Conservation (phyloP, 2,113 vertebrate genomes). For the Thalassoma bifasciatum region DNA sequence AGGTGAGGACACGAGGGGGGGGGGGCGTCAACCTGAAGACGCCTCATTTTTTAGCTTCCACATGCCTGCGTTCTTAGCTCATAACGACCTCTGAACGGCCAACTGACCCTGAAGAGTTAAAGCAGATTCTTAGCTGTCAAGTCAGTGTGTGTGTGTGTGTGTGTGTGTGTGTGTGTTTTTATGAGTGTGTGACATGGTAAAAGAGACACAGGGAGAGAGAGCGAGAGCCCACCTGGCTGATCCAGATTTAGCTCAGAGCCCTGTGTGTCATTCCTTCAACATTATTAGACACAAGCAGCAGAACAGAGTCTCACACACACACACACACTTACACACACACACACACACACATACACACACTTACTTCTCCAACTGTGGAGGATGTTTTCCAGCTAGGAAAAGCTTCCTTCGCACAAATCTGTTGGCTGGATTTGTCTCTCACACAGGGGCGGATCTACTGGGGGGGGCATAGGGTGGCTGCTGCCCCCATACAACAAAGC, state of each 20-base stretch:
- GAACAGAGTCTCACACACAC: slow-evolving; percentile 3
- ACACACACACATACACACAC: no score
- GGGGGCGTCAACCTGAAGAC: slow-evolving; percentile 34
- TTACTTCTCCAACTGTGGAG: no score
- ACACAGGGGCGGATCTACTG: no score
- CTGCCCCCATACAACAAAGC: no score
- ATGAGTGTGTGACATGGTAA: slow-evolving; percentile 17
- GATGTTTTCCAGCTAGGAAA: no score
- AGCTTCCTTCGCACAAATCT: no score
- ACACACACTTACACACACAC: no score
- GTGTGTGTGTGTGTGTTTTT: slow-evolving; percentile 34
- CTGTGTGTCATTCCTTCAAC: slow-evolving; percentile 43
- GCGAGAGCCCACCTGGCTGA: slow-evolving; percentile 54
- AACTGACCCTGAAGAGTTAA: slow-evolving; percentile 71
- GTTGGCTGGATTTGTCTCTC: no score
- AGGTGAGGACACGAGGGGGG: slow-evolving; percentile 62
- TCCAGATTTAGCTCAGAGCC: slow-evolving; percentile 66
- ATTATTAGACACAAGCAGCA: slow-evolving; percentile 30
- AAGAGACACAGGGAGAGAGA: slow-evolving; percentile 5
- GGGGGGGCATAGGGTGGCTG: no score
- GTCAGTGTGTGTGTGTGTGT: slow-evolving; percentile 28
- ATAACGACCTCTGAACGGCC: slow-evolving; percentile 66
- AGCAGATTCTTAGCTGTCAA: slow-evolving; percentile 75
- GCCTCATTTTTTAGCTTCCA: slow-evolving; percentile 37
- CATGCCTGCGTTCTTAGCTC: slow-evolving; percentile 57